These are phyloP conservation scores for Tylochromis polylepis DNA, from an alignment of 2,113 vertebrate species.

Conservation along the genomic window DNA sequence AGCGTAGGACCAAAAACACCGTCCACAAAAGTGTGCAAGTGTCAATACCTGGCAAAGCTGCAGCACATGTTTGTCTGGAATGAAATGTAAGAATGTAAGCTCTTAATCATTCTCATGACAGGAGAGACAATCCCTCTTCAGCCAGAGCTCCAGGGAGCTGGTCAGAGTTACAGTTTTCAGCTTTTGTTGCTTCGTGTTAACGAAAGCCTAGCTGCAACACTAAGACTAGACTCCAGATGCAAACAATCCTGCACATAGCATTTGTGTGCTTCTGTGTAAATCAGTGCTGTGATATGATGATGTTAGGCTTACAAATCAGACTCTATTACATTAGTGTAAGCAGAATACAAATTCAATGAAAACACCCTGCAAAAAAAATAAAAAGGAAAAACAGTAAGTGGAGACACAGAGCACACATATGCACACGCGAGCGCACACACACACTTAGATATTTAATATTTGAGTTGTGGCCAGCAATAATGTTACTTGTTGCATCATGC, in stretches of 20 bases:
- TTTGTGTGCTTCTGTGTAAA: background rate
- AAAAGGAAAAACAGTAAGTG: background rate
- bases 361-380: background rate
- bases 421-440: background rate
- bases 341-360: background rate
- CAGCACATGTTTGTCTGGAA: background rate
- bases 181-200: background rate
- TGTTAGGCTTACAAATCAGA: background rate
- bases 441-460: background rate
- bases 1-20: background rate
- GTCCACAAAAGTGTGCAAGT: background rate
- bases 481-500: conserved; percentile 15
- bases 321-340: background rate
- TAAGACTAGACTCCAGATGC: background rate
- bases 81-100: background rate
- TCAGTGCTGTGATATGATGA: background rate
- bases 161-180: background rate
- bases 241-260: background rate
- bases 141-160: background rate
- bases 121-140: background rate
- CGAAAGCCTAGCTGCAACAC: background rate
- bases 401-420: background rate
- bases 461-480: conserved; percentile 13
- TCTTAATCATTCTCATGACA: background rate
- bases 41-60: background rate